Conservation (phyloP, 64 coral and sea anemone genomes). For the Montipora capricornis region DNA sequence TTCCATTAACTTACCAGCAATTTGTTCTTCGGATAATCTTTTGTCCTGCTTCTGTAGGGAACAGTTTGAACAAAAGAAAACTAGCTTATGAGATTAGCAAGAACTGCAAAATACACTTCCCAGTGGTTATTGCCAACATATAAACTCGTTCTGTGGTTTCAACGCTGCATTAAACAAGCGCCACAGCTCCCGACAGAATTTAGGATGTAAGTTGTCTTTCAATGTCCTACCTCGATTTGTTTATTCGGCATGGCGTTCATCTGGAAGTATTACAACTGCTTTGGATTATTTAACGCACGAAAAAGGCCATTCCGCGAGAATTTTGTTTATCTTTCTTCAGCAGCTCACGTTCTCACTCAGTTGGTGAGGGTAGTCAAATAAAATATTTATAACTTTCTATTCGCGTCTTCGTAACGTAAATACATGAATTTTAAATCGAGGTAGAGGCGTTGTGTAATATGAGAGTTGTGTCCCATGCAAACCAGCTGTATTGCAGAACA, state of each 20-base stretch:
- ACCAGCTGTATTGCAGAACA: background rate
- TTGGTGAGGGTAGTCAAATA: constrained; percentile 8
- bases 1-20: constrained; percentile 53
- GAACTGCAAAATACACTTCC: constrained; percentile 13
- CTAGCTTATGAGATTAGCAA: constrained; percentile 4
- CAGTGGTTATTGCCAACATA: background rate
- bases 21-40: constrained; percentile 67
- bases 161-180: background rate
- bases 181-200: background rate
- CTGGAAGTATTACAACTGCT: background rate
- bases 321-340: constrained; percentile 38
- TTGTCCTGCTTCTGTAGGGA: constrained; percentile 43
- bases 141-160: constrained; percentile 25
- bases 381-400: constrained; percentile 51
- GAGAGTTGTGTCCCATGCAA: background rate
- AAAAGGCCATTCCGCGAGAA: constrained; percentile 13
- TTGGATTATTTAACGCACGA: background rate
- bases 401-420: background rate
- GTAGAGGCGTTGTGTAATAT: background rate
- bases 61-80: background rate
- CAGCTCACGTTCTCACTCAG: constrained; percentile 9
- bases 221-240: constrained; percentile 6
- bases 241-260: constrained; percentile 52
- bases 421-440: background rate
- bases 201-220: background rate